A percentile compares a stretch with the other conserved stretches of the same genome.
These are phyloP conservation scores for Hydrophis major DNA, from an alignment of 2,797 vertebrate genomes.

Conservation along the genomic window DNA sequence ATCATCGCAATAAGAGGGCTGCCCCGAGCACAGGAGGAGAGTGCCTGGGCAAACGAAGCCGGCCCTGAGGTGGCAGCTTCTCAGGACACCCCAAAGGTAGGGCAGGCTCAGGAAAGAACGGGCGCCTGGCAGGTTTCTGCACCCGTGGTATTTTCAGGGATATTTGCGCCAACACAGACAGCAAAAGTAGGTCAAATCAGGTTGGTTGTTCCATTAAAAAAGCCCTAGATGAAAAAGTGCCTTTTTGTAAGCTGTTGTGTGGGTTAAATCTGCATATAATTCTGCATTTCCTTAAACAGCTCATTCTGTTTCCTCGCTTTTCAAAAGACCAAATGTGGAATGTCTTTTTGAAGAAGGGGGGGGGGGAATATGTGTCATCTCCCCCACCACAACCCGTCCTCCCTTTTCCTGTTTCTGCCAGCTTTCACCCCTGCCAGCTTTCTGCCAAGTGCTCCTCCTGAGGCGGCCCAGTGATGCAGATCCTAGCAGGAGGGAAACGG, in stretches of 20 bases:
- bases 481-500: neutral
- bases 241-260: neutral
- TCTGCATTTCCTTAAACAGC: neutral
- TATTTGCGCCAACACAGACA: neutral
- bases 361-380: neutral
- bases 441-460: neutral
- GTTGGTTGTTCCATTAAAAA: neutral
- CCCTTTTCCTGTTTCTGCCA: neutral
- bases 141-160: neutral
- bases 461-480: neutral
- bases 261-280: neutral
- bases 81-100: fast-evolving
- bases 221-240: neutral
- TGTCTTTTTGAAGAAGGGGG: neutral
- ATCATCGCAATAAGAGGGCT: slow-evolving; percentile 90
- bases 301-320: neutral
- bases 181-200: neutral
- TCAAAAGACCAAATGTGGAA: neutral
- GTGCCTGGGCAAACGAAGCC: slow-evolving; percentile 78
- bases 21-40: slow-evolving; percentile 40
- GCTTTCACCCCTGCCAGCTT: neutral
- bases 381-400: neutral
- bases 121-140: fast-evolving
- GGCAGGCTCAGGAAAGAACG: fast-evolving
- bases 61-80: slow-evolving; percentile 67